A percentile compares a stretch with the other conserved stretches of the same genome.
phyloP scores from a whole-genome alignment of 2,888 invertebrate genomes.

The Agonopterix alstromeriana region DNA sequence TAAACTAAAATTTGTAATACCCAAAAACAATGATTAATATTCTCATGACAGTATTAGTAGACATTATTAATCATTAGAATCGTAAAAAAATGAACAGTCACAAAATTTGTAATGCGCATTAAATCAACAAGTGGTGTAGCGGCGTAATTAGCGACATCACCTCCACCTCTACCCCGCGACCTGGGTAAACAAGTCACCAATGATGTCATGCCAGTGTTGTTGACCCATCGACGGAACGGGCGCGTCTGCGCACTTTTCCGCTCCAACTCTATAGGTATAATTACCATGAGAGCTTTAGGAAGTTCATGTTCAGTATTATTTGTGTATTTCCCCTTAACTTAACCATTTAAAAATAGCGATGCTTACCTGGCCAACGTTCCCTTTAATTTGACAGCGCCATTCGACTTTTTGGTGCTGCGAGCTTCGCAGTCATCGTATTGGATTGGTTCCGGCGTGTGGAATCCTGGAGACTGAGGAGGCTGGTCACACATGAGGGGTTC shows the following conservation, averaged over 20 bases:
- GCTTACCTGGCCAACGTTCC: slow-evolving; percentile 53
- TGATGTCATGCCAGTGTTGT: slow-evolving; percentile 68
- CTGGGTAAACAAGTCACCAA: slow-evolving; percentile 53
- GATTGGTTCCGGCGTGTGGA: slow-evolving; percentile 19
- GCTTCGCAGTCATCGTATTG: no score
- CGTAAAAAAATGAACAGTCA: slow-evolving; percentile 1
- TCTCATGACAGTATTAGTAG: no score
- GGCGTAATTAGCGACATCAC: slow-evolving; percentile 49
- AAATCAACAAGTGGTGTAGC: slow-evolving; percentile 40
- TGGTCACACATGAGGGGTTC: slow-evolving; percentile 47
- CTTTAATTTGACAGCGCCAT: slow-evolving; percentile 47
- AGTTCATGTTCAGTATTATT: no score
- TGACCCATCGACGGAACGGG: slow-evolving; percentile 46
- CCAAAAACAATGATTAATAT: no score
- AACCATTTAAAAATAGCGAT: background rate
- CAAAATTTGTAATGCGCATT: slow-evolving; percentile 27
- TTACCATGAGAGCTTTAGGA: no score
- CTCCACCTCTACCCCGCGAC: slow-evolving; percentile 40
- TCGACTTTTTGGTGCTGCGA: slow-evolving; percentile 25
- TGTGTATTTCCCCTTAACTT: no score
- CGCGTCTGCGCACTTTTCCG: slow-evolving; percentile 5
- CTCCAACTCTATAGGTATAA: background rate
- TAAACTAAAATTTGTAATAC: no score
- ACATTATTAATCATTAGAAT: background rate
- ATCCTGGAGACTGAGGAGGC: slow-evolving; percentile 27